Percentiles rank a stretch among this genome's conserved stretches.
phyloP scores from a whole-genome alignment of 2,797 vertebrate species.

The Arnoldichthys spilopterus region DNA sequence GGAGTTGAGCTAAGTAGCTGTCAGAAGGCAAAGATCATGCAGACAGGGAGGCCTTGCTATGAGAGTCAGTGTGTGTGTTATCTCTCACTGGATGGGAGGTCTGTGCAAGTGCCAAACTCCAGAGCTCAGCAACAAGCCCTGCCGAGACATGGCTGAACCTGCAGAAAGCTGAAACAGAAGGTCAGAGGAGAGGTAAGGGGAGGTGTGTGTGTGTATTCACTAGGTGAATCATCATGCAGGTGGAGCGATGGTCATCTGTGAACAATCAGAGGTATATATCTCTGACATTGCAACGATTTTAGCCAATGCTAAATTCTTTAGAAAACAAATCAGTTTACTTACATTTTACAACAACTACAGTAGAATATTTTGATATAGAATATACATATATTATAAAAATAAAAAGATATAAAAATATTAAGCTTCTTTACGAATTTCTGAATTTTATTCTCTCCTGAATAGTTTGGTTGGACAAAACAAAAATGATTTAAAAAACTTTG shows the following conservation, averaged over 20 bases:
- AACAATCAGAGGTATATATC: not conserved
- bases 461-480: too few species aligned
- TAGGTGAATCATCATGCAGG: slow-evolving; percentile 18
- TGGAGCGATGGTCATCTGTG: slow-evolving; percentile 18
- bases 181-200: slow-evolving; percentile 8
- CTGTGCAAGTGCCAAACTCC: slow-evolving; percentile 51
- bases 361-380: too few species aligned
- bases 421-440: too few species aligned
- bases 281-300: not conserved
- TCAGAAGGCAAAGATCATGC: slow-evolving; percentile 43
- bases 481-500: too few species aligned
- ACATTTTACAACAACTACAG: too few species aligned
- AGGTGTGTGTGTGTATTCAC: slow-evolving; percentile 13
- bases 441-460: too few species aligned
- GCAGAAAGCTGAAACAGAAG: slow-evolving; percentile 13
- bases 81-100: slow-evolving; percentile 57
- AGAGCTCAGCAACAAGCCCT: slow-evolving; percentile 40
- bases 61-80: slow-evolving; percentile 39
- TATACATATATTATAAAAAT: too few species aligned
- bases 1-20: slow-evolving; percentile 44
- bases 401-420: too few species aligned
- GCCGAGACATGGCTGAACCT: slow-evolving; percentile 33
- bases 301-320: not conserved
- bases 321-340: too few species aligned
- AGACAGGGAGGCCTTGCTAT: slow-evolving; percentile 41